Evolutionary conservation across 2,888 invertebrate genomes (phyloP).

Genomic region (Galeopsomyia nigrocyanea): DNA sequence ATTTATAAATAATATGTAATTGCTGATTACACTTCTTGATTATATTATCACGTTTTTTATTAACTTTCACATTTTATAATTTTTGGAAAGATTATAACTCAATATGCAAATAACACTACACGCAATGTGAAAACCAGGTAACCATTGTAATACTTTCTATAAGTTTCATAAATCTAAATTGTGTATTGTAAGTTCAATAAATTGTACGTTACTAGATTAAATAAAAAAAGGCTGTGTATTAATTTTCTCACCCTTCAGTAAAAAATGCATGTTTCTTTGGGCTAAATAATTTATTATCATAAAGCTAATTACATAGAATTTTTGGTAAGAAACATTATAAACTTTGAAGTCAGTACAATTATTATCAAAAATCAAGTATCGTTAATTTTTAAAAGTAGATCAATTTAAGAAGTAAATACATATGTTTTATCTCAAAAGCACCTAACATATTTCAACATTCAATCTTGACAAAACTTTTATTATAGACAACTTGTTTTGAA

Average conservation of each 20-base stretch:
- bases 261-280: slow-evolving; percentile 6
- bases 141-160: slow-evolving; percentile 40
- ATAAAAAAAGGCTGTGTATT: slow-evolving; percentile 6
- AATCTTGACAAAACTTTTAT: too few relatives aligned
- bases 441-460: too few relatives aligned
- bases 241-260: slow-evolving; percentile 12
- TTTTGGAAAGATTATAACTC: background rate
- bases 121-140: slow-evolving; percentile 23
- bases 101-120: slow-evolving; percentile 20
- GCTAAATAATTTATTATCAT: slow-evolving; percentile 51
- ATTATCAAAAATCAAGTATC: too few relatives aligned
- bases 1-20: slow-evolving; percentile 62
- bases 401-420: too few relatives aligned
- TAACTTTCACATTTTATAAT: slow-evolving; percentile 29
- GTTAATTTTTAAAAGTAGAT: too few relatives aligned
- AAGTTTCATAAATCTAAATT: slow-evolving; percentile 40
- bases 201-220: slow-evolving; percentile 46
- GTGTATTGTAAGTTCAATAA: slow-evolving; percentile 49
- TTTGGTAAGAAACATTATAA: background rate
- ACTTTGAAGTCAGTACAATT: too few relatives aligned
- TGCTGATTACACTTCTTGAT: slow-evolving; percentile 59
- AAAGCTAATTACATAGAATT: slow-evolving; percentile 42
- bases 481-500: too few relatives aligned
- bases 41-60: slow-evolving; percentile 14
- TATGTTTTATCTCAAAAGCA: too few relatives aligned